Conservation (phyloP, 1,140 invertebrate species). For the Watersipora subatra region DNA sequence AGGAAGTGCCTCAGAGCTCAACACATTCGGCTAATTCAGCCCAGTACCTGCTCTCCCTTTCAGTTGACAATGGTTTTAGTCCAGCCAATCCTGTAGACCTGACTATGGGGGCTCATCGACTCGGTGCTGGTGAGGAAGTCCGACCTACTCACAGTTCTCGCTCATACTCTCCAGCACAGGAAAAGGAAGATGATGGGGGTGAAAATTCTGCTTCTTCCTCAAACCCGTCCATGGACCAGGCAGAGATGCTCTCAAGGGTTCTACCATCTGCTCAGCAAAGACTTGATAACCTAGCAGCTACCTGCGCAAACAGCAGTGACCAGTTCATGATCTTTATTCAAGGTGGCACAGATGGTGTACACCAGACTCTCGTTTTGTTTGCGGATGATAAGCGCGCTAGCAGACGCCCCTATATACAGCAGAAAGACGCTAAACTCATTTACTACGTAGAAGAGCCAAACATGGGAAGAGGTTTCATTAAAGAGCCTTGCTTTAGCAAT, state of each 20-base stretch:
- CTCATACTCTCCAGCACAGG: background rate
- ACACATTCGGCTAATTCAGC: background rate
- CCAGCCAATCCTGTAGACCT: too few relatives aligned
- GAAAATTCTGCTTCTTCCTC: background rate
- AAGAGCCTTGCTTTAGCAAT: constrained; percentile 71
- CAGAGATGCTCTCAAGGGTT: background rate
- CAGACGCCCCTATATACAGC: constrained; percentile 41
- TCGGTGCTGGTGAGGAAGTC: too few relatives aligned
- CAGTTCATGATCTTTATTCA: constrained; percentile 9
- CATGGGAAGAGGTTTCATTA: constrained; percentile 64
- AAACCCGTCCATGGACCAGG: background rate
- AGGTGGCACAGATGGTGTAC: background rate
- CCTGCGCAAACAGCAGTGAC: background rate
- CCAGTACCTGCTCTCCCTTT: background rate
- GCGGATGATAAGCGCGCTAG: background rate
- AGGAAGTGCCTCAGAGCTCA: too few relatives aligned
- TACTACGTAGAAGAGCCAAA: constrained; percentile 76
- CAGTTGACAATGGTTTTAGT: background rate
- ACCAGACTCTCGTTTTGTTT: constrained; percentile 10
- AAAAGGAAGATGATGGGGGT: constrained; percentile 3
- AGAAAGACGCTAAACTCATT: constrained; percentile 62
- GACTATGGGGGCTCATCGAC: too few relatives aligned
- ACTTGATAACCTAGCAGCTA: background rate
- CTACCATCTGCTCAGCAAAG: background rate
- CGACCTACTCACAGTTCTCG: background rate